These are phyloP conservation scores for Emydoidea blandingii DNA, from an alignment of 2,797 vertebrate species.

Conservation along the genomic window DNA sequence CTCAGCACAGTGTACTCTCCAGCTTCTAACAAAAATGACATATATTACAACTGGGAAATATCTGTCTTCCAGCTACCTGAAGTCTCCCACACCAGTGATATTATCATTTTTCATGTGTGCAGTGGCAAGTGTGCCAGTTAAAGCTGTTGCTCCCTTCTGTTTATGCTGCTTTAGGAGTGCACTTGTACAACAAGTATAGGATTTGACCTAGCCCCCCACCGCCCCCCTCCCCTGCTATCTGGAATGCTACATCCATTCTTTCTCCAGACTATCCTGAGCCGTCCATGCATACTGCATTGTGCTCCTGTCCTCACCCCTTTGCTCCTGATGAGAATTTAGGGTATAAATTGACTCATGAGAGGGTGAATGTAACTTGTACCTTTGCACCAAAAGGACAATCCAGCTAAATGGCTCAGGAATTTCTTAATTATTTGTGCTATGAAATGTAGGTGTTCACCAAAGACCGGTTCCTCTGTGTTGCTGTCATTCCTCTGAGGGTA, in stretches of 20 bases:
- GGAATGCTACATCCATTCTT: not conserved
- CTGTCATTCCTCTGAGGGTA: not conserved
- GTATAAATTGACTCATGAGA: not conserved
- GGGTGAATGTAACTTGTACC: not conserved
- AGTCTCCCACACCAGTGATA: not conserved
- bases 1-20: no score
- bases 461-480: not conserved
- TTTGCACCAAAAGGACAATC: not conserved
- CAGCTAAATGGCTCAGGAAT: not conserved
- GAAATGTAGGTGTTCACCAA: not conserved
- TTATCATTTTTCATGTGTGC: not conserved
- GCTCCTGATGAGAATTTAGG: not conserved
- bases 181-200: not conserved
- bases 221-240: not conserved
- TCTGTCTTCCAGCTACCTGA: not conserved
- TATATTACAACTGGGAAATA: not conserved
- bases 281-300: not conserved
- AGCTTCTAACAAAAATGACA: not conserved
- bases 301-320: not conserved
- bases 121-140: not conserved
- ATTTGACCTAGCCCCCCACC: not conserved
- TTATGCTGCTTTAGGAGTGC: not conserved
- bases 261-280: not conserved
- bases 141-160: not conserved
- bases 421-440: not conserved